Evolutionary conservation across 2,797 vertebrate species (phyloP).

Genomic region (Toxotes lorentzi): DNA sequence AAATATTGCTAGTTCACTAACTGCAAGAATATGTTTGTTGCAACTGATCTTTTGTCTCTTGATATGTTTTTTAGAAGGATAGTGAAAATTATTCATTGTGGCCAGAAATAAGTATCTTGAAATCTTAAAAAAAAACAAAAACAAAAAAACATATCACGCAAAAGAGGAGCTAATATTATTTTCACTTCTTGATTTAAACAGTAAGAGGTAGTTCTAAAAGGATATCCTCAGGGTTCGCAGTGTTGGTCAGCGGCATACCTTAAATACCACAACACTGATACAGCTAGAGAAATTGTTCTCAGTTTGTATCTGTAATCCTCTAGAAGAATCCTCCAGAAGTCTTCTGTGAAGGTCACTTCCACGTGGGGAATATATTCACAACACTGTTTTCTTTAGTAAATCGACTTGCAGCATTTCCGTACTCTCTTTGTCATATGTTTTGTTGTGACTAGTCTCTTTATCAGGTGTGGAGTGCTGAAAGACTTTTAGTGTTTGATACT

Average conservation of each 20-base stretch:
- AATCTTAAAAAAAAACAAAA: conserved; percentile 21
- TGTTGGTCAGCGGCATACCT: conserved; percentile 29
- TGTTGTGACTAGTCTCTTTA: conserved; percentile 3
- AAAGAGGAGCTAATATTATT: conserved; percentile 13
- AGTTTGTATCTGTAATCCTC: conserved; percentile 32
- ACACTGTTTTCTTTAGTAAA: conserved; percentile 6
- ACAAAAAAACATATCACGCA: too few species aligned
- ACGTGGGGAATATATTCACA: not conserved
- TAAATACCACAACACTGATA: conserved; percentile 63
- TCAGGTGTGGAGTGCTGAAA: conserved; percentile 33
- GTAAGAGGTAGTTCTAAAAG: conserved; percentile 8
- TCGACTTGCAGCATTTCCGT: conserved; percentile 1
- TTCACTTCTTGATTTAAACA: conserved; percentile 13
- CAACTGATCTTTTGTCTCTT: not conserved
- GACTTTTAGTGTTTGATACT: conserved; percentile 38
- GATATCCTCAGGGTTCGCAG: conserved; percentile 36
- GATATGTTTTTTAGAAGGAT: not conserved
- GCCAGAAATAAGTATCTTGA: not conserved
- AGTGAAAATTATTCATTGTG: not conserved
- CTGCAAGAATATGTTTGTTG: not conserved
- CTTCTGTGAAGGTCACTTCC: conserved; percentile 23
- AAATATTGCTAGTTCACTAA: not conserved
- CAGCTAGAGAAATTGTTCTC: conserved; percentile 24
- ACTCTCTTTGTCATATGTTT: not conserved
- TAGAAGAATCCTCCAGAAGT: too few species aligned